These are phyloP conservation scores for Popillia japonica DNA, from an alignment of 1,140 invertebrate species.

Conservation along the genomic window DNA sequence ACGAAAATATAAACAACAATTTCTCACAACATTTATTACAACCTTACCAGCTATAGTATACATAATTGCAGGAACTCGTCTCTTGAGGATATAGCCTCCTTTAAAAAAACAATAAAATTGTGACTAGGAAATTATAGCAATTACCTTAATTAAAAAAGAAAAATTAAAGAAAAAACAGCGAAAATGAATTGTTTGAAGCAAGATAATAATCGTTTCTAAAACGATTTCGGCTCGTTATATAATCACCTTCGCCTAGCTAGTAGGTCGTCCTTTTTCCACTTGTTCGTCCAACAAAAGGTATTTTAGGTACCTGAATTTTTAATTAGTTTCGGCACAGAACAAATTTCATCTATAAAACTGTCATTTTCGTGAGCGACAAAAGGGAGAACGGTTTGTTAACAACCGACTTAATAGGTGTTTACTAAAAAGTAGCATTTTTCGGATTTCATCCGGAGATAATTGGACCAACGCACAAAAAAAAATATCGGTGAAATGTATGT, in stretches of 20 bases:
- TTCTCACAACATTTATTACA: too few relatives aligned
- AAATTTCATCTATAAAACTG: conserved; percentile 12
- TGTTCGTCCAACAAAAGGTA: not conserved
- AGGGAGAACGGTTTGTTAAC: conserved; percentile 4
- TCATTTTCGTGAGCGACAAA: conserved; percentile 5
- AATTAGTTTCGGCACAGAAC: conserved; percentile 4
- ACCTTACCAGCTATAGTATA: too few relatives aligned
- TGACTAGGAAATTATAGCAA: not conserved
- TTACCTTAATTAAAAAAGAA: conserved; percentile 8
- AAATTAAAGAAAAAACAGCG: too few relatives aligned
- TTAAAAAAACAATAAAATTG: not conserved
- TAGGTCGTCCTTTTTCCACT: not conserved
- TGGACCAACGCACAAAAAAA: not conserved
- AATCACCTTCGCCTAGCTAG: not conserved
- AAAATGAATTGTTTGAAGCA: not conserved
- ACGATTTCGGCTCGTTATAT: not conserved
- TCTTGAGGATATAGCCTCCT: not conserved
- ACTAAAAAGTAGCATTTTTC: conserved; percentile 6
- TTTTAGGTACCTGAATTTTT: conserved; percentile 11
- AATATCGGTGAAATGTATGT: not conserved
- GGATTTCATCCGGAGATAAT: not conserved
- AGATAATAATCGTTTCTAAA: conserved; percentile 2
- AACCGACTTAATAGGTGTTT: conserved; percentile 10
- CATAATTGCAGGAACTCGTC: not conserved
- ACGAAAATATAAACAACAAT: too few relatives aligned